A percentile compares a stretch with the other conserved stretches of the same genome.
Conservation (phyloP, 2,113 vertebrate genomes). For the Cheilinus undulatus region DNA sequence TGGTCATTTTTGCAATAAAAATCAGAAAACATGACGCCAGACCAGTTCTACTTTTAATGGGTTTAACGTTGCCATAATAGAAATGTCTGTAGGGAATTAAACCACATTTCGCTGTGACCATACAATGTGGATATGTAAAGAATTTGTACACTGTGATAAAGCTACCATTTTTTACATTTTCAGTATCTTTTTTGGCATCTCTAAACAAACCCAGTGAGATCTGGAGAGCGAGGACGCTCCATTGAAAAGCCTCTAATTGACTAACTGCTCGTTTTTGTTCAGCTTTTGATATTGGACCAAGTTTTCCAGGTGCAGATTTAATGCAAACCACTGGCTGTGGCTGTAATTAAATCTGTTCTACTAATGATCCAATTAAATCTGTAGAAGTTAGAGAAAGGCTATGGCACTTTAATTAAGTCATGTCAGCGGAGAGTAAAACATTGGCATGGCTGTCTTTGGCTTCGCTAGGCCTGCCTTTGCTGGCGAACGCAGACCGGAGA, state of each 20-base stretch:
- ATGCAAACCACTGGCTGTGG: constrained; percentile 54
- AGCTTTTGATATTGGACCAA: constrained; percentile 55
- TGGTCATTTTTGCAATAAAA: too few species aligned
- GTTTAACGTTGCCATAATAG: too few species aligned
- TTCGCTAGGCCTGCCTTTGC: constrained; percentile 36
- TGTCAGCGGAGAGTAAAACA: constrained; percentile 64
- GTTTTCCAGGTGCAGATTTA: constrained; percentile 67
- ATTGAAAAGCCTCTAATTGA: constrained; percentile 2
- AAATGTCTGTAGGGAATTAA: too few species aligned
- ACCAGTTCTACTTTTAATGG: too few species aligned
- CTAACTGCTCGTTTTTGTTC: constrained; percentile 35
- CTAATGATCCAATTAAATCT: constrained; percentile 76
- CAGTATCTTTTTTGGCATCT: background rate
- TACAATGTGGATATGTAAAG: background rate
- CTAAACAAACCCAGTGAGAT: background rate
- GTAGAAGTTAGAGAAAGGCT: constrained; percentile 68
- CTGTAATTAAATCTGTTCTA: constrained; percentile 75
- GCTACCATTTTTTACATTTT: background rate
- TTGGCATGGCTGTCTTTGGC: constrained; percentile 40
- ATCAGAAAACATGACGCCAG: too few species aligned
- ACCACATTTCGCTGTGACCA: too few species aligned
- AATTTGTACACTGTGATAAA: background rate
- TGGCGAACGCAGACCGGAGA: constrained; percentile 40
- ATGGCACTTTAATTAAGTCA: constrained; percentile 72
- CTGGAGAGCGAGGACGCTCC: constrained; percentile 4